Evolutionary conservation across 2,888 invertebrate species (phyloP).

Genomic region (Smittia sp.): DNA sequence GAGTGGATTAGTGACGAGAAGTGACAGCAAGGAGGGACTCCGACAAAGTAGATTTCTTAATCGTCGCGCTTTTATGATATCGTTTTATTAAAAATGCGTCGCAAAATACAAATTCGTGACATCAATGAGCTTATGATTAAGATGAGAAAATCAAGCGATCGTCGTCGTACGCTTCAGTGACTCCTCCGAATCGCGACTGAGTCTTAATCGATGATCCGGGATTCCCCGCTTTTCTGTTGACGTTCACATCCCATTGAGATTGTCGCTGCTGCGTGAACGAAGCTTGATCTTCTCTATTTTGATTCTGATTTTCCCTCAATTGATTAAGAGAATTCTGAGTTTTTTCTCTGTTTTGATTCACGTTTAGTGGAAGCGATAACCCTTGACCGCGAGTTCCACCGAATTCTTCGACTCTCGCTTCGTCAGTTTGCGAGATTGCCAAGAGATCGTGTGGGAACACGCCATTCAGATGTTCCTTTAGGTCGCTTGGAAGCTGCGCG

Average conservation of each 20-base stretch:
- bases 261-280: not conserved
- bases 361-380: not conserved
- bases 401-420: not conserved
- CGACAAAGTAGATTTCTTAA: no score
- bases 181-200: not conserved
- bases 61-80: no score
- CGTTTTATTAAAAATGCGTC: no score
- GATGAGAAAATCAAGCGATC: not conserved
- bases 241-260: not conserved
- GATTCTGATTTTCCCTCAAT: not conserved
- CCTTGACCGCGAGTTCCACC: not conserved
- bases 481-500: not conserved
- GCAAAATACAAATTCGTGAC: no score
- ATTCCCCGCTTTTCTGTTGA: not conserved
- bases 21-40: no score
- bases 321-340: no score
- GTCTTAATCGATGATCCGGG: not conserved
- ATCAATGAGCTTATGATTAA: no score
- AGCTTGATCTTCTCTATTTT: not conserved
- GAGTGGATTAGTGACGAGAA: no score
- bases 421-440: not conserved
- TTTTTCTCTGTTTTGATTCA: no score
- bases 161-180: not conserved
- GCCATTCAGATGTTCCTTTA: not conserved
- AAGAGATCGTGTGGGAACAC: not conserved